Conservation (phyloP, 2,797 vertebrate species). For the Darevskia mixta region DNA sequence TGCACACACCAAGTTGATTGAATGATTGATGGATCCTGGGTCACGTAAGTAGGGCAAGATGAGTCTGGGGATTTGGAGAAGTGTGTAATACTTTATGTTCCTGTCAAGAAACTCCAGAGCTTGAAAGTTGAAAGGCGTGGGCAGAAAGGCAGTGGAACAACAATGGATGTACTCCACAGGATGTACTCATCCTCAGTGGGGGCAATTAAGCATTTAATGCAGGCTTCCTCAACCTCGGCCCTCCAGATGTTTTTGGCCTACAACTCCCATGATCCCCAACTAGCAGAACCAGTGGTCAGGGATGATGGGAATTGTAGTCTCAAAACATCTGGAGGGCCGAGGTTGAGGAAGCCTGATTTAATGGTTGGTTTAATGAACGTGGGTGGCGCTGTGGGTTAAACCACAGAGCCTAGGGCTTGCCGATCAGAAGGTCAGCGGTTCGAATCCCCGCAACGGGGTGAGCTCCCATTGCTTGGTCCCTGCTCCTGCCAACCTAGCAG, state of each 20-base stretch:
- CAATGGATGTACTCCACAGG: slow-evolving; percentile 14
- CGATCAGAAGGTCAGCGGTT: too few species aligned
- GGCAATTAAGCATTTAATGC: not conserved
- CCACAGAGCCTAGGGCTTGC: too few species aligned
- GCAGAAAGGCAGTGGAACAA: not conserved
- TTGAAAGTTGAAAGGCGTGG: not conserved
- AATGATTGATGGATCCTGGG: slow-evolving; percentile 34
- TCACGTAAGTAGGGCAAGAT: slow-evolving; percentile 14
- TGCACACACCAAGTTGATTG: not conserved
- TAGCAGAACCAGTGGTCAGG: too few species aligned
- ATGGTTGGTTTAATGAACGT: not conserved
- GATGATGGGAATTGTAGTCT: too few species aligned
- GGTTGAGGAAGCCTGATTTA: not conserved
- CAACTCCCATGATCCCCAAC: too few species aligned
- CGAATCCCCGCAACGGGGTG: too few species aligned
- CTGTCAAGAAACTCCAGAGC: slow-evolving; percentile 38
- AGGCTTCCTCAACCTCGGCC: too few species aligned
- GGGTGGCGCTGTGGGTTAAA: too few species aligned
- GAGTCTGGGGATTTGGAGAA: slow-evolving; percentile 38
- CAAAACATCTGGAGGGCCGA: too few species aligned
- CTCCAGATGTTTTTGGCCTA: too few species aligned
- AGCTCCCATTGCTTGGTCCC: too few species aligned
- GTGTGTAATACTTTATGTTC: slow-evolving; percentile 37
- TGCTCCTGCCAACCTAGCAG: too few species aligned
- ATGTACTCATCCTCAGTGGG: fast-evolving